Base-by-base conservation (phyloP, 2,888 invertebrate species). In the Dilophus febrilis region DNA sequence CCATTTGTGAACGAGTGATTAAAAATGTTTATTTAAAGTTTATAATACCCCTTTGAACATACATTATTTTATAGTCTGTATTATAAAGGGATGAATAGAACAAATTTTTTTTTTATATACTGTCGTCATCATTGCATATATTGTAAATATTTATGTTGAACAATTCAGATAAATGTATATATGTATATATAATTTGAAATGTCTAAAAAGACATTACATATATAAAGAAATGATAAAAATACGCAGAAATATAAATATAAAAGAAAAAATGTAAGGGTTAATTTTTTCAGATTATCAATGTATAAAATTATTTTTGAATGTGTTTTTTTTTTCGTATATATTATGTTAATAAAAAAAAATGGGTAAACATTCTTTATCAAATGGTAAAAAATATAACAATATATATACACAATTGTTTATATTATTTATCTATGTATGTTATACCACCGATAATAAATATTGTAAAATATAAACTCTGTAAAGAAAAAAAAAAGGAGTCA, bases 11-110 rank as follows among this genome's bases (percentile, higher is more conserved):
- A 42, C 43, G 45, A 48, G 48, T 47, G 47, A 48, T 48, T 48
- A 48, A 48, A 48, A 47, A 45, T 48, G 47, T 48, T 48, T 48
- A 47, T 46, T 46, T 47, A 46, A 48, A 47, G 48, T 48, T 48
- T 47, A 47, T n/a, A n/a, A n/a, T 45, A 38, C 37, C 42, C 42
- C 44, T 41, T 44, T 44, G 42, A 42, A 44, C 37, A 44, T 42
- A n/a, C n/a, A n/a, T n/a, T n/a, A n/a, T 44, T 37, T 40, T 19
- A 13, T 12, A 26, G 27, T n/a, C n/a, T 27, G 11, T 22, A 22
- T 22, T 22, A 22, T 22, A 22, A 22, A 22, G 22, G 19, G 34
- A 17, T 16, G 17, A 19, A 4, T 7, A 34, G 4, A 19, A 17
- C 19, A 19, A 17, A 7, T 34, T 18, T 18, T 34, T 34, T 34